Evolutionary conservation across 2,888 invertebrate genomes (phyloP).

Genomic region (Aporophyla nigra): DNA sequence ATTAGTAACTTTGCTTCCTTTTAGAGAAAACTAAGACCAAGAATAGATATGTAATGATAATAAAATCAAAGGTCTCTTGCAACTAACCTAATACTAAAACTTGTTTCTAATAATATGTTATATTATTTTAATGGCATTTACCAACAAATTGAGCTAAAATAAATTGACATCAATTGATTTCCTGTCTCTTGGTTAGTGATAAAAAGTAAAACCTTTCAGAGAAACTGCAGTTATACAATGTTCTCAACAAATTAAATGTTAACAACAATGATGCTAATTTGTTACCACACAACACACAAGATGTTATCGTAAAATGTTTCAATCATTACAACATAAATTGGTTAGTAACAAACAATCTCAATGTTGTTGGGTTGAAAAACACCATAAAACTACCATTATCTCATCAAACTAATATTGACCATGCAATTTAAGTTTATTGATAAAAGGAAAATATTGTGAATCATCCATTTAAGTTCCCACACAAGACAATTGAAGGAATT

Average conservation of each 20-base stretch:
- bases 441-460: constrained; percentile 44
- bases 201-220: background rate
- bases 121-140: background rate
- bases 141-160: background rate
- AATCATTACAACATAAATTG: constrained; percentile 12
- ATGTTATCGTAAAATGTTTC: constrained; percentile 3
- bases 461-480: constrained; percentile 46
- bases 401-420: constrained; percentile 34
- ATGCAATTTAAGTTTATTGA: constrained; percentile 44
- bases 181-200: background rate
- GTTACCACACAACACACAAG: constrained; percentile 16
- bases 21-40: background rate
- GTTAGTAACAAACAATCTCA: constrained; percentile 4
- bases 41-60: background rate
- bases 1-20: background rate
- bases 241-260: constrained; percentile 7
- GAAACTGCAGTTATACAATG: constrained; percentile 16
- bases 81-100: constrained; percentile 7
- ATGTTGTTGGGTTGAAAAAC: constrained; percentile 20
- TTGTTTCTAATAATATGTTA: background rate
- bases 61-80: background rate
- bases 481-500: constrained; percentile 36
- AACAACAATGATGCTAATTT: constrained; percentile 19
- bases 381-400: constrained; percentile 29
- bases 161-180: background rate